Conservation (phyloP, 2,888 invertebrate genomes). For the Dryobotodes eremita region DNA sequence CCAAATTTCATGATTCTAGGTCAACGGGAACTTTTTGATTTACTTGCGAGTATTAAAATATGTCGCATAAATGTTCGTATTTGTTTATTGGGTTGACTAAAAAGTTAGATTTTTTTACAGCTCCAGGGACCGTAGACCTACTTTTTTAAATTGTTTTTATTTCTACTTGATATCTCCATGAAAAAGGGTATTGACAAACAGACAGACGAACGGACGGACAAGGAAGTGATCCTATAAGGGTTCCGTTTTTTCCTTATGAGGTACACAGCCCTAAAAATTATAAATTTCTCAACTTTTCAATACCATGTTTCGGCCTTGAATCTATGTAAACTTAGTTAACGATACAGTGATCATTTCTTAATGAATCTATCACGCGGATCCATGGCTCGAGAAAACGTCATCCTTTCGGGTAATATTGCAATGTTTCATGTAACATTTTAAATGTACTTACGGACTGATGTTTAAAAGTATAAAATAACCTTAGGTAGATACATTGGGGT, state of each 20-base stretch:
- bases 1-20: too few species aligned
- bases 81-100: too few species aligned
- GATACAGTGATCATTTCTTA: constrained; percentile 61
- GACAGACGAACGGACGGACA: background rate
- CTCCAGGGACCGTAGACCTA: too few species aligned
- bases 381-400: background rate
- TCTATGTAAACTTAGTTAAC: constrained; percentile 71
- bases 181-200: background rate
- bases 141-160: too few species aligned
- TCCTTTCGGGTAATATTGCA: background rate
- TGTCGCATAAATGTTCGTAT: too few species aligned
- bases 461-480: background rate
- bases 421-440: background rate
- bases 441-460: background rate
- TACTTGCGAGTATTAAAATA: too few species aligned
- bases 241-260: background rate
- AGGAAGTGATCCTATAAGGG: background rate
- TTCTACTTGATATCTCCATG: too few species aligned
- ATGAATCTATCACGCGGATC: constrained; percentile 74
- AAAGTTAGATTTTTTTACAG: too few species aligned
- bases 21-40: too few species aligned
- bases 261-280: constrained; percentile 16
- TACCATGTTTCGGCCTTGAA: constrained; percentile 69
- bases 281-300: constrained; percentile 68
- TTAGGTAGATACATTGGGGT: background rate